Evolutionary conservation across 2,888 invertebrate species (phyloP).

Genomic region (Toxonevra muliebris): DNA sequence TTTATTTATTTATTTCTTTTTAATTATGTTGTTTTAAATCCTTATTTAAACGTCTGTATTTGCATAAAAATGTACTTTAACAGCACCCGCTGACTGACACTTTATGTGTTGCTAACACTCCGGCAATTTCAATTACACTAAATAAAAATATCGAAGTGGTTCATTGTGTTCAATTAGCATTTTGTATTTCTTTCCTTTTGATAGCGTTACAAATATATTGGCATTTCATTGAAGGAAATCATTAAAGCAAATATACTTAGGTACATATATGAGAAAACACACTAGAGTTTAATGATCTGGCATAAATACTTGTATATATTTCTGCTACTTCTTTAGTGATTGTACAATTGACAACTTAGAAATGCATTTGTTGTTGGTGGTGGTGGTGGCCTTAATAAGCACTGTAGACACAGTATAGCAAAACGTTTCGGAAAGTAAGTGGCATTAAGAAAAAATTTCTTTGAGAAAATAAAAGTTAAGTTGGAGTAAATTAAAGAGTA

Average conservation of each 20-base stretch:
- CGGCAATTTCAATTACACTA: conserved; percentile 33
- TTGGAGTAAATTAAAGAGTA: too few relatives aligned
- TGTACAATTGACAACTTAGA: too few relatives aligned
- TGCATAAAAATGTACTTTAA: conserved; percentile 1
- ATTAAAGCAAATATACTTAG: too few relatives aligned
- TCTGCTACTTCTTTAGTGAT: too few relatives aligned
- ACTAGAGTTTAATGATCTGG: conserved; percentile 37
- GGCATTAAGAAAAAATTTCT: background rate
- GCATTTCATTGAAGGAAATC: too few relatives aligned
- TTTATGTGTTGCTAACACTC: conserved; percentile 30
- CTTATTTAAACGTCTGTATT: conserved; percentile 26
- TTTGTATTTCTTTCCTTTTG: too few relatives aligned
- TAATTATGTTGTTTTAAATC: conserved; percentile 28
- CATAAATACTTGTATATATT: background rate
- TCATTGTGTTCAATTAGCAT: too few relatives aligned
- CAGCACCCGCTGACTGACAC: background rate
- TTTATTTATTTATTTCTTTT: conserved; percentile 21
- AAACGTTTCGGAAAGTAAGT: background rate
- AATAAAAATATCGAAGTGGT: conserved; percentile 18
- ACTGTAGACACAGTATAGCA: background rate
- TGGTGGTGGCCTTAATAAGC: conserved; percentile 23
- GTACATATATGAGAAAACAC: too few relatives aligned
- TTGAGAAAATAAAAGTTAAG: too few relatives aligned
- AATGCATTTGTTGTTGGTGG: background rate
- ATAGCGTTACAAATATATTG: too few relatives aligned